Evolutionary conservation across 1,140 invertebrate species (phyloP), one percentile per base, ranked within the genome.

Genomic region (Drosophila mayri): DNA sequence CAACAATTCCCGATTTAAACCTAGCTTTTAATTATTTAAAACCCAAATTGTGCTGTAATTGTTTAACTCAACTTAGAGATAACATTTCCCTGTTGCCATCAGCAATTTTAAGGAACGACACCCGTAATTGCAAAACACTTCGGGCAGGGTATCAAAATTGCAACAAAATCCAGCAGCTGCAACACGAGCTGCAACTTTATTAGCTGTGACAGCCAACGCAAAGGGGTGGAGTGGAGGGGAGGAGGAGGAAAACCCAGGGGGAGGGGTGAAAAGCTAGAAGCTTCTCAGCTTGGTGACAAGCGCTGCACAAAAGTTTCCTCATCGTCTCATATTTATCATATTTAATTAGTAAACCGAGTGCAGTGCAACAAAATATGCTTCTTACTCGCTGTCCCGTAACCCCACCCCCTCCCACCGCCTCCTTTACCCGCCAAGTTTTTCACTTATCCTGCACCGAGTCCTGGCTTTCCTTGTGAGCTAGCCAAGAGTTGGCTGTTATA

Each of bases 291-390:
- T 78, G 84, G 81, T 81, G 85, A 90, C 84, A 90, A 65, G 77
- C 70, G 66, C 49, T 44, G 72, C 79, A 52, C 61, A 72, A 82
- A 82, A 87, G 52, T 75, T 87, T 63, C 57, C 61, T 47, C 60
- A 57, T 67, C 83, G 66, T 79, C 79, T 86, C 84, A 79, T 87
- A 86, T 88, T 86, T 88, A 81, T 90, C 80, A 79, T 90, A 88
- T 88, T 88, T 85, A 88, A 88, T 88, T 88, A 88, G 85, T 81
- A 54, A 79, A 38, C 76, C 60, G 54, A 59, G 54, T 41, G 54
- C 58, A 73, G 44, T 66, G 77, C 68, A 79, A 79, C 61, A 79
- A 74, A 79, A 79, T 79, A 79, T 74, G 46, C 22, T 47, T 0
- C 46, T 10, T 1, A 16, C 14, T n/a, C 14, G 14, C 44, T 4